phyloP scores from a whole-genome alignment of 2,888 invertebrate species.

The Panzeria rudis region DNA sequence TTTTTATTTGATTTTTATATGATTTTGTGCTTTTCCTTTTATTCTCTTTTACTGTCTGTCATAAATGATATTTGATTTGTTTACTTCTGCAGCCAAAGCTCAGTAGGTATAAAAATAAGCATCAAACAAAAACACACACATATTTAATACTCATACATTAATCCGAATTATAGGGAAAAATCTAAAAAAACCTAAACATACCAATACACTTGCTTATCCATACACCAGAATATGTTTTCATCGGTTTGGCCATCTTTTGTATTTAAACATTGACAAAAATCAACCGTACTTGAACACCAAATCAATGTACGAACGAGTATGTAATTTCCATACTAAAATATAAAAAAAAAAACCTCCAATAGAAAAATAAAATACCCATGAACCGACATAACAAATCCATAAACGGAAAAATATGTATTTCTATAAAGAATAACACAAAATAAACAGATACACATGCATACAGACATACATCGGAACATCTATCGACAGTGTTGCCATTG shows the following conservation, averaged over 20 bases:
- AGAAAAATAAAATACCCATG: constrained; percentile 54
- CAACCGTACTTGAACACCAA: constrained; percentile 57
- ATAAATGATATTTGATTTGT: constrained; percentile 71
- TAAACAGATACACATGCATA: constrained; percentile 10
- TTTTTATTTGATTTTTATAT: constrained; percentile 72
- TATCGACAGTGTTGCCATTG: constrained; percentile 14
- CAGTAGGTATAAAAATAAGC: constrained; percentile 46
- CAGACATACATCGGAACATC: not conserved
- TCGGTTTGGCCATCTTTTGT: constrained; percentile 39
- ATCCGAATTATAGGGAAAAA: constrained; percentile 34
- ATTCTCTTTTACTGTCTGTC: constrained; percentile 50
- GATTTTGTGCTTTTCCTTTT: constrained; percentile 52
- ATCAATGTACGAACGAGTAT: constrained; percentile 34
- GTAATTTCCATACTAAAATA: constrained; percentile 50
- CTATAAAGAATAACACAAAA: constrained; percentile 44
- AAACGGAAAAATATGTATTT: constrained; percentile 40
- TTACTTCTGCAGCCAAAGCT: constrained; percentile 63
- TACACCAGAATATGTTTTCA: constrained; percentile 10
- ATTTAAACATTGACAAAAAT: constrained; percentile 58
- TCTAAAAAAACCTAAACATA: constrained; percentile 46
- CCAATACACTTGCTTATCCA: constrained; percentile 25
- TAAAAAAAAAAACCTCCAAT: constrained; percentile 25
- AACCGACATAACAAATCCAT: constrained; percentile 57
- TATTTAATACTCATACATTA: constrained; percentile 21
- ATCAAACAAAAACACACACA: constrained; percentile 28